A percentile compares a stretch with the other conserved stretches of the same genome.
These are phyloP conservation scores for Dicentrarchus labrax DNA, from an alignment of 2,113 vertebrate genomes.

Conservation along the genomic window DNA sequence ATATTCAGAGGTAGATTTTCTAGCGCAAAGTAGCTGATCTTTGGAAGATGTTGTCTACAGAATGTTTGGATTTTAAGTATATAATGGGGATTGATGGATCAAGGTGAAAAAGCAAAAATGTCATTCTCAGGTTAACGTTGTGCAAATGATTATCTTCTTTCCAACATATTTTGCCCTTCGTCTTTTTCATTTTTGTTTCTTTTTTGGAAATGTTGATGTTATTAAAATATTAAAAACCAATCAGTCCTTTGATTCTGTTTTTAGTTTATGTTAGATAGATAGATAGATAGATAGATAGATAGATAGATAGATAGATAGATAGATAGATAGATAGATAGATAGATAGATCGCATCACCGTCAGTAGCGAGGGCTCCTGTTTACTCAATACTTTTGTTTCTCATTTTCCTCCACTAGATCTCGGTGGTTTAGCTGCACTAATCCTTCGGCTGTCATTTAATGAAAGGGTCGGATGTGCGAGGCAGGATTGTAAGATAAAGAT, in stretches of 20 bases:
- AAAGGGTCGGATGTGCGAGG: slow-evolving; percentile 73
- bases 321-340: slow-evolving; percentile 31
- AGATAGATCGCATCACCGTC: slow-evolving; percentile 1
- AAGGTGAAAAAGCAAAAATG: slow-evolving; percentile 3
- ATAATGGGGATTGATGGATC: background rate
- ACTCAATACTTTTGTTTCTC: slow-evolving; percentile 40
- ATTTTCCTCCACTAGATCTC: slow-evolving; percentile 52
- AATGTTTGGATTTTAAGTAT: background rate
- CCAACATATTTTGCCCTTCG: background rate
- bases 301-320: slow-evolving; percentile 26
- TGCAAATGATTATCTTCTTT: slow-evolving; percentile 14
- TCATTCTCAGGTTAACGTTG: slow-evolving; percentile 68
- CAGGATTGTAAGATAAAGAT: slow-evolving; percentile 84
- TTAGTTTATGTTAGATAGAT: background rate
- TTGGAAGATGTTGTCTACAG: slow-evolving; percentile 1
- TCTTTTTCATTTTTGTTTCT: slow-evolving; percentile 37
- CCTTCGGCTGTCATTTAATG: slow-evolving; percentile 77
- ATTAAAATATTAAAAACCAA: slow-evolving; percentile 60
- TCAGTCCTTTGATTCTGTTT: slow-evolving; percentile 11
- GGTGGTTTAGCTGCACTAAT: slow-evolving; percentile 78
- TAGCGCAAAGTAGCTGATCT: slow-evolving; percentile 23
- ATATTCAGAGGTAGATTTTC: slow-evolving; percentile 29
- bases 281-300: slow-evolving; percentile 30
- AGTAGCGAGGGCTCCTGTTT: slow-evolving; percentile 53
- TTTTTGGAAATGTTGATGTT: slow-evolving; percentile 45